Evolutionary conservation across 1,140 invertebrate species (phyloP).

Genomic region (Drosophila parabipectinata): DNA sequence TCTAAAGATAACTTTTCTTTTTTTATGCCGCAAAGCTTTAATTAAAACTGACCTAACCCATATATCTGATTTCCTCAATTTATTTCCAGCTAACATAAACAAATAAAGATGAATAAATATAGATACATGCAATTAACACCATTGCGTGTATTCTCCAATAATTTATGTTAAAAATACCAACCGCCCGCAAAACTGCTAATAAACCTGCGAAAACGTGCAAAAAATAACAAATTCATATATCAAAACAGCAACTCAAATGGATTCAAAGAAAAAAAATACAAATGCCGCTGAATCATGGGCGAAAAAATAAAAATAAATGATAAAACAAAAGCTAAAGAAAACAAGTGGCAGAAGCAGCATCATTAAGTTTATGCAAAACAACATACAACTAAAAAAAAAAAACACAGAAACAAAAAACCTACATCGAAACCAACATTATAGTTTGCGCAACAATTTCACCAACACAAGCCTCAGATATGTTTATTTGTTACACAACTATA

Average conservation of each 20-base stretch:
- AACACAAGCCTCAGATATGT: slow-evolving; percentile 46
- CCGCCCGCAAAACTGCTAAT: slow-evolving; percentile 46
- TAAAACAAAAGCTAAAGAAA: slow-evolving; percentile 37
- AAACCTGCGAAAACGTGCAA: slow-evolving; percentile 63
- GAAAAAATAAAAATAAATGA: slow-evolving; percentile 9
- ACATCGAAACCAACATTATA: slow-evolving; percentile 17
- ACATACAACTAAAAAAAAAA: slow-evolving; percentile 24
- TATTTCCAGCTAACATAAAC: slow-evolving; percentile 6
- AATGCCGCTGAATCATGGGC: slow-evolving; percentile 43
- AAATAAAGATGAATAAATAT: slow-evolving; percentile 32
- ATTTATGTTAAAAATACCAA: slow-evolving; percentile 47
- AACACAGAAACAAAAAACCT: slow-evolving; percentile 25
- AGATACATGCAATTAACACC: slow-evolving; percentile 40
- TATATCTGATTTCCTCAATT: slow-evolving; percentile 20
- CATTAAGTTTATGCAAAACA: slow-evolving; percentile 65
- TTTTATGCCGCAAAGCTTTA: neutral
- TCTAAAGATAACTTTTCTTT: too few relatives aligned
- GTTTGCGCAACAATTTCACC: slow-evolving; percentile 75
- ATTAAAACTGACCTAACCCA: slow-evolving; percentile 21
- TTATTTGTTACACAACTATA: slow-evolving; percentile 8
- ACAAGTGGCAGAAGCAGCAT: slow-evolving; percentile 31
- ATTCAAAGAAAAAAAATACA: slow-evolving; percentile 18
- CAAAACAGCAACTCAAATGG: slow-evolving; percentile 11
- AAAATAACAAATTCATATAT: slow-evolving; percentile 54
- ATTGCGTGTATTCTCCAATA: slow-evolving; percentile 32